Base-by-base conservation (phyloP, 2,797 vertebrate species). In the Galaxias olidus region DNA sequence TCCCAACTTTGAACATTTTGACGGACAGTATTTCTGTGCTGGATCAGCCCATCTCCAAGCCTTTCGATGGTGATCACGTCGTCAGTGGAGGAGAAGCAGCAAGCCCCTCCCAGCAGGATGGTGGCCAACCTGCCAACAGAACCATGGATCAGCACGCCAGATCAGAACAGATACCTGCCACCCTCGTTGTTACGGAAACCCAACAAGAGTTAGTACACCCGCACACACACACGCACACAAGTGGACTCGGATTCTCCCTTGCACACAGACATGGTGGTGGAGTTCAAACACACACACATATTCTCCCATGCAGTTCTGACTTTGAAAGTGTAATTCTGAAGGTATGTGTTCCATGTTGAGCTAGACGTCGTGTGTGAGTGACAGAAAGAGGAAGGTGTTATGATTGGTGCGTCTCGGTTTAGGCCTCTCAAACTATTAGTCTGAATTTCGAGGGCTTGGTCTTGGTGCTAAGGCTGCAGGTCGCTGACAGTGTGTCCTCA, bases 31-130 rank as follows among this genome's bases (percentile, higher is more conserved):
- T 89, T 92, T 91, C 88, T 87, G 77, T 75, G 78, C 87, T 89
- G 85, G 86, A 72, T 68, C 80, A 72, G 87, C 84, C 79, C 73
- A 73, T 86, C 79, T 67, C 79, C 72, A 84, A 89, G 83, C 79
- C 54, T 90, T 91, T 89, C 89, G 86, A 94, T 95, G 93, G 93
- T 95, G 90, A 93, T 94, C 88, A 93, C 92, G 55, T 94, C 91
- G 84, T 90, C 91, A 43, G 88, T 91, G 88, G 92, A 94, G 78
- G 91, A 93, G 88, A 93, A 93, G 90, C 87, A 87, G 13, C 88
- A 85, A 68, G 30, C 30, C 30, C 84, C 93, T 82, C 85, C 92
- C 58, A 89, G 87, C 88, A 93, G 92, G 86, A 94, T 95, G 93
- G 93, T 94, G 55, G 81, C 88, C 48, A 88, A 87, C 10, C 71